phyloP scores from a whole-genome alignment of 1,140 invertebrate species.

The Apis mellifera region DNA sequence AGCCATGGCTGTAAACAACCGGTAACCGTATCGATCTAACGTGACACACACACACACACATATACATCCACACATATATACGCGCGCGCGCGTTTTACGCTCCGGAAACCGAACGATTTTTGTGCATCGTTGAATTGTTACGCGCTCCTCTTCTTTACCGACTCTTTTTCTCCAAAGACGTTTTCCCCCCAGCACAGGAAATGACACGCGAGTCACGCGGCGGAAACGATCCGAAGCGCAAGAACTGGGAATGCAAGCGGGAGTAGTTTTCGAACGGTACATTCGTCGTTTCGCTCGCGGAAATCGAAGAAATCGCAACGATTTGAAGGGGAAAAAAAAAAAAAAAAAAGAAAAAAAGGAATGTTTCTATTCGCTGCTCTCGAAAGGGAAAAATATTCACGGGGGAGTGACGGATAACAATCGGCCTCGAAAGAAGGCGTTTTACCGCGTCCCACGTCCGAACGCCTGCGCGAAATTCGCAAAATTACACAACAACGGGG shows the following conservation, averaged over 20 bases:
- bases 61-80: too few species aligned
- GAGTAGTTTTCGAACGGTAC: conserved; percentile 5
- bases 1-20: conserved; percentile 26
- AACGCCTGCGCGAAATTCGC: not conserved
- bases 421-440: conserved; percentile 7
- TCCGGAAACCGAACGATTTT: conserved; percentile 6
- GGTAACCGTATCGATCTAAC: not conserved
- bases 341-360: too few species aligned
- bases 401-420: not conserved
- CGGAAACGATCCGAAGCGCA: conserved; percentile 4
- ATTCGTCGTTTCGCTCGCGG: not conserved
- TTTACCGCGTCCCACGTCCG: conserved; percentile 13
- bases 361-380: not conserved
- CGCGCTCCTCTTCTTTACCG: not conserved
- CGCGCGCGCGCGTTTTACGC: not conserved
- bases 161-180: not conserved
- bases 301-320: not conserved
- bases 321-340: too few species aligned
- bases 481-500: conserved; percentile 1
- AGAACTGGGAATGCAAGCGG: conserved; percentile 4
- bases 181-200: conserved; percentile 7
- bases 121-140: not conserved
- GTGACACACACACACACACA: not conserved
- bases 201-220: conserved; percentile 18
- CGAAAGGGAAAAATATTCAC: not conserved